Conservation (phyloP, 1,140 invertebrate genomes). For the Lasioglossum baleicum region DNA sequence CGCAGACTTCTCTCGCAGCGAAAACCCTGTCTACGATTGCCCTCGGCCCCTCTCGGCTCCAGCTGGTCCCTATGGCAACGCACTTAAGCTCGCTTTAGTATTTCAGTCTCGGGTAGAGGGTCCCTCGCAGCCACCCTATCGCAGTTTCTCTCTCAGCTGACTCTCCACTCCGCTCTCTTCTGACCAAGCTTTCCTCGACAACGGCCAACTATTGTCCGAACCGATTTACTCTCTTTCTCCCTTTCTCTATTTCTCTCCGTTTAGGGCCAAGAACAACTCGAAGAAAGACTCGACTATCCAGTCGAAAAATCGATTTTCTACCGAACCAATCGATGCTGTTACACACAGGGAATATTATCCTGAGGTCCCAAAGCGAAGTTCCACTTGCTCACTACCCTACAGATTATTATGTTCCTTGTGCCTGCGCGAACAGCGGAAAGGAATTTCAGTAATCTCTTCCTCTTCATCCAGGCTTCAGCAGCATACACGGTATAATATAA, state of each 20-base stretch:
- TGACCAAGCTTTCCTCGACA: not conserved
- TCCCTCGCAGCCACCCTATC: slow-evolving; percentile 18
- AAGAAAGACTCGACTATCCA: not conserved
- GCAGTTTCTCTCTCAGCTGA: slow-evolving; percentile 24
- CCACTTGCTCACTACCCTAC: too few species aligned
- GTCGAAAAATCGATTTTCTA: too few species aligned
- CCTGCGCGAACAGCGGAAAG: too few species aligned
- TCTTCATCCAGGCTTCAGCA: too few species aligned
- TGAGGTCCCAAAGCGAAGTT: too few species aligned
- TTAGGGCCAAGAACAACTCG: not conserved
- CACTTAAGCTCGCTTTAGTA: slow-evolving; percentile 72
- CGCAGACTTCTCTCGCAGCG: slow-evolving; percentile 30
- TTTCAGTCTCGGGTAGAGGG: slow-evolving; percentile 62
- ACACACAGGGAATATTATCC: too few species aligned
- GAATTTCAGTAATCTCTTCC: too few species aligned
- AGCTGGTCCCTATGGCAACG: slow-evolving; percentile 71
- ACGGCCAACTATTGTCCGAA: slow-evolving; percentile 45
- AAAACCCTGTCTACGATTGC: slow-evolving; percentile 17
- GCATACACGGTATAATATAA: too few species aligned
- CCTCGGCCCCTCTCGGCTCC: slow-evolving; percentile 28
- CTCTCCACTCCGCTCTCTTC: not conserved
- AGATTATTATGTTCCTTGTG: too few species aligned
- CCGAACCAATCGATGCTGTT: too few species aligned
- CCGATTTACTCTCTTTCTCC: slow-evolving; percentile 14
- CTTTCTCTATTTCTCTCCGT: not conserved